These are phyloP conservation scores for Malthinus seriepunctatus DNA, from an alignment of 2,888 invertebrate species.

Conservation along the genomic window DNA sequence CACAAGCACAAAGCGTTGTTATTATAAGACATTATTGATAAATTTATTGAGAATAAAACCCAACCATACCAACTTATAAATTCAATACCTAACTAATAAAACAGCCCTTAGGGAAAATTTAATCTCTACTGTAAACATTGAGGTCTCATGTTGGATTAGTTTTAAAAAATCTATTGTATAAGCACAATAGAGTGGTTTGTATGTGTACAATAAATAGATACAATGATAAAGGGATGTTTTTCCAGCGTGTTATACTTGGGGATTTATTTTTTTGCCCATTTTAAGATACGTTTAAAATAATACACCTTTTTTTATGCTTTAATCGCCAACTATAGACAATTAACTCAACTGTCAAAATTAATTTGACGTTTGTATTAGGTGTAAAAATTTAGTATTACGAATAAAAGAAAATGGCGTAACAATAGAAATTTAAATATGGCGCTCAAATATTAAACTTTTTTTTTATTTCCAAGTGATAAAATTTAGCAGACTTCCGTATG, in stretches of 20 bases:
- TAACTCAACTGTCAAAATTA: too few relatives aligned
- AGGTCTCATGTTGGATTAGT: conserved; percentile 28
- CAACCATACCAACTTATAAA: conserved; percentile 21
- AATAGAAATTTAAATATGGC: too few relatives aligned
- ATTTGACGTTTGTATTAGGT: too few relatives aligned
- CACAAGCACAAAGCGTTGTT: conserved; percentile 16
- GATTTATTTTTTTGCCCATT: conserved; percentile 27
- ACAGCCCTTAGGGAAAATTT: conserved; percentile 16
- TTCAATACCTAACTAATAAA: conserved; percentile 24
- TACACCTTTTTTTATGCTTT: conserved; percentile 20
- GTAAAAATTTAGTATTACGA: too few relatives aligned
- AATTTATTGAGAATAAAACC: conserved; percentile 17
- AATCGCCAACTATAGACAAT: neutral
- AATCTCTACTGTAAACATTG: conserved; percentile 25
- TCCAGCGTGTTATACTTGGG: conserved; percentile 46
- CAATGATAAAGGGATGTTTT: conserved; percentile 52
- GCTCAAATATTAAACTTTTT: neutral
- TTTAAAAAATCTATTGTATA: conserved; percentile 30
- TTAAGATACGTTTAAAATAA: conserved; percentile 30
- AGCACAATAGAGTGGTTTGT: conserved; percentile 40
- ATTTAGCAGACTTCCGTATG: conserved; percentile 12
- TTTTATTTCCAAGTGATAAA: conserved; percentile 2
- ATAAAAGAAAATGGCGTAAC: too few relatives aligned
- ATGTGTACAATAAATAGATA: conserved; percentile 47
- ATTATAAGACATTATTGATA: conserved; percentile 20